phyloP scores from a whole-genome alignment of 2,113 vertebrate species.

The Synchiropus splendidus region DNA sequence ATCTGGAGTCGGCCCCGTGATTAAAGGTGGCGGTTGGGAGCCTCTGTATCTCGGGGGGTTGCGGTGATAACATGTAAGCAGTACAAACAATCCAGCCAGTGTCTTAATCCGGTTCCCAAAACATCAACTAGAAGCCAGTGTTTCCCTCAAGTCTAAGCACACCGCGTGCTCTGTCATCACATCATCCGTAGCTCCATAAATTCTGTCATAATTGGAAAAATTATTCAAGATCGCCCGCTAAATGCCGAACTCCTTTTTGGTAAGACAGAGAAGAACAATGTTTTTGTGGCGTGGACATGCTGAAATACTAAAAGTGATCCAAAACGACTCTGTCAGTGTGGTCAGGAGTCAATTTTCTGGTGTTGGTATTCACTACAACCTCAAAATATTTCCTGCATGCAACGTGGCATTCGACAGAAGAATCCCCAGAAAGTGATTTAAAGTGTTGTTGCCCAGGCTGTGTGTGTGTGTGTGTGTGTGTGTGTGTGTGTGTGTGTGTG shows the following conservation, averaged over 20 bases:
- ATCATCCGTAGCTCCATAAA: slow-evolving; percentile 32
- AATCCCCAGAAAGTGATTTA: too few species aligned
- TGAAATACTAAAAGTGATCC: slow-evolving; percentile 9
- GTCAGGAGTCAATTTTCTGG: slow-evolving; percentile 17
- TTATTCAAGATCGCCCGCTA: too few species aligned
- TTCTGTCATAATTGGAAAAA: slow-evolving; percentile 25
- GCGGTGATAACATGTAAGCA: slow-evolving; percentile 32
- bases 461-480: too few species aligned
- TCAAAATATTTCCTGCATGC: slow-evolving; percentile 14
- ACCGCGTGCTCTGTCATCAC: slow-evolving; percentile 43
- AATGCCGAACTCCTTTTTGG: too few species aligned
- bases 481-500: too few species aligned
- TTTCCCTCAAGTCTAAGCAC: slow-evolving; percentile 24
- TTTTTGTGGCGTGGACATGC: too few species aligned
- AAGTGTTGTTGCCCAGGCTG: too few species aligned
- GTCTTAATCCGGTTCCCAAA: slow-evolving; percentile 36
- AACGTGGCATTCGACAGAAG: slow-evolving; percentile 10
- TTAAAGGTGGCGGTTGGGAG: too few species aligned
- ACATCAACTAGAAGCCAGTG: slow-evolving; percentile 24
- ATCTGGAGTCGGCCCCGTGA: too few species aligned
- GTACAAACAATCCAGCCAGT: slow-evolving; percentile 47
- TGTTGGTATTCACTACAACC: slow-evolving; percentile 21
- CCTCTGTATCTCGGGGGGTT: too few species aligned
- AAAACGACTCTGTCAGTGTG: slow-evolving; percentile 5
- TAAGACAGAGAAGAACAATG: too few species aligned